Evolutionary conservation across 1,140 invertebrate genomes (phyloP).

Genomic region (Apis florea): DNA sequence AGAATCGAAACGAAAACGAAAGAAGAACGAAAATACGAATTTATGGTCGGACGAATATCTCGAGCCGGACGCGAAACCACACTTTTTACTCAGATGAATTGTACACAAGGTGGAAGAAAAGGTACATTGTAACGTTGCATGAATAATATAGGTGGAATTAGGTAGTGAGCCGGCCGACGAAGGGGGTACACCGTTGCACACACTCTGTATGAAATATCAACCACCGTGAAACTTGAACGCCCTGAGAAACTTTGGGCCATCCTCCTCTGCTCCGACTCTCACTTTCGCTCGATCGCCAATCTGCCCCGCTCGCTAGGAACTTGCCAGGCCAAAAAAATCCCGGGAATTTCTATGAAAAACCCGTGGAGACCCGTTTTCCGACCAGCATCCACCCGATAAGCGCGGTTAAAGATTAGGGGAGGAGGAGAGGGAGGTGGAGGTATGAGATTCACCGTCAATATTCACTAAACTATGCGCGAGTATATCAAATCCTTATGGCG

Average conservation of each 20-base stretch:
- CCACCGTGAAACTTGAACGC: constrained; percentile 79
- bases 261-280: constrained; percentile 27
- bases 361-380: constrained; percentile 21
- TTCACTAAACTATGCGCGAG: constrained; percentile 64
- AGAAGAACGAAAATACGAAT: not conserved
- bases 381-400: constrained; percentile 14
- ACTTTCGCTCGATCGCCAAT: constrained; percentile 47
- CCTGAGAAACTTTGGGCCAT: constrained; percentile 78
- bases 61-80: constrained; percentile 78
- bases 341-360: constrained; percentile 56
- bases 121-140: constrained; percentile 68
- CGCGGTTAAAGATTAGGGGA: not conserved
- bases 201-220: constrained; percentile 81
- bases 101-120: constrained; percentile 45
- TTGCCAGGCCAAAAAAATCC: constrained; percentile 46
- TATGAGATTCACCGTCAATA: constrained; percentile 9
- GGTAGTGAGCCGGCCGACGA: constrained; percentile 63
- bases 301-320: constrained; percentile 4
- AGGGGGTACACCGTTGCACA: constrained; percentile 70
- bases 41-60: constrained; percentile 8
- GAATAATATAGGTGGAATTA: constrained; percentile 75
- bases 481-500: constrained; percentile 44
- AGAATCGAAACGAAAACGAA: not conserved
- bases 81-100: constrained; percentile 71
- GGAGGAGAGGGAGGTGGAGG: not conserved